Base-by-base conservation (phyloP, 2,113 vertebrate genomes). In the Dendrocopos noguchii region DNA sequence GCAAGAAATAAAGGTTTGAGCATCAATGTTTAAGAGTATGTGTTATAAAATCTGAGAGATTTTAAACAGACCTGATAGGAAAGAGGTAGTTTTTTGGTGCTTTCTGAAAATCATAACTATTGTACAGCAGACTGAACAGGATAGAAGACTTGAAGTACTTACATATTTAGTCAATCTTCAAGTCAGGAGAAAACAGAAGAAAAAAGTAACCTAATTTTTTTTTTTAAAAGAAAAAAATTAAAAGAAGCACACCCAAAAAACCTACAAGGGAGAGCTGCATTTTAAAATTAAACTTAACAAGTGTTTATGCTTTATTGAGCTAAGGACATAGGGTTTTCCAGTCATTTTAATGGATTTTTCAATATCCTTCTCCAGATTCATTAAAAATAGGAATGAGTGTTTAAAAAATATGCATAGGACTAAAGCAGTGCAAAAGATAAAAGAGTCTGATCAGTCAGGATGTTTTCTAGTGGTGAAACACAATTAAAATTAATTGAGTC, bases 401-500 rank as follows among this genome's bases (percentile, higher is more conserved):
- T 97, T 96, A 89, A 95, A 78, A 96, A 93, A 90, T 84, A 74
- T 60, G 24, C 0, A 2, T 11, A 57, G 50, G 74, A 81, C 93
- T 78, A 10, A 34, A 88, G 66, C 64, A 87, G 65, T 56, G 73
- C 61, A 93, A 95, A 79, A 96, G 80, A 91, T 73, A 76, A 36
- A n/a, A 39, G 22, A 85, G 28, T 75, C 93, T 91, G 57, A 96
- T 88, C 81, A 93, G 84, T 93, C 73, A 91, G 85, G 59, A 77
- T 96, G 61, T 55, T 90, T 77, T 94, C 87, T 91, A 86, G 60
- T 64, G 13, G 31, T 59, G 93, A 97, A 96, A 87, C 93, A 68
- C 66, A 96, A 94, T 91, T 95, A 94, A 95, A 93, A 95, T 66
- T 89, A 96, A 90, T 88, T 76, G 42, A 50, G 71, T 79, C 79